Percentiles rank a stretch among this genome's conserved stretches.
Evolutionary conservation across 1,140 invertebrate genomes (phyloP).

Genomic region (Chymomyza costata): DNA sequence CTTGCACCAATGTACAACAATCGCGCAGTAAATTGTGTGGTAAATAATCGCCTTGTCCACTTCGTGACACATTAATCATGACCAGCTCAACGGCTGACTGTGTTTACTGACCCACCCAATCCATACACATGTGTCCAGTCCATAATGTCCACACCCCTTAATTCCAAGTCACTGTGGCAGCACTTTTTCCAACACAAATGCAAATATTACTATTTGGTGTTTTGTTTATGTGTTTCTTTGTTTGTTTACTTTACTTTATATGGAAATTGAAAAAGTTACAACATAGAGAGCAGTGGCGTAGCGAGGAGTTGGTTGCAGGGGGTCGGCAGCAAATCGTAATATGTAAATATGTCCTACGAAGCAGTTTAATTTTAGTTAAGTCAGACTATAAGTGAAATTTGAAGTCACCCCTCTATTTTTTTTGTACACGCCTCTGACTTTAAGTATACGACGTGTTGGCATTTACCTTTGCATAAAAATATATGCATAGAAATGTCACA

Average conservation of each 20-base stretch:
- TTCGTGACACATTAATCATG: conserved; percentile 71
- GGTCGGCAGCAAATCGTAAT: no score
- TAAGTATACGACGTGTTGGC: conserved; percentile 38
- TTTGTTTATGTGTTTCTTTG: conserved; percentile 46
- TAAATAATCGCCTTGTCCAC: conserved; percentile 40
- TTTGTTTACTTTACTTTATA: conserved; percentile 55
- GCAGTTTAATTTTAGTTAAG: no score
- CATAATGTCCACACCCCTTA: background rate
- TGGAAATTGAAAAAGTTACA: conserved; percentile 66
- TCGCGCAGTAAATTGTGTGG: no score
- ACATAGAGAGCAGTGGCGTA: no score
- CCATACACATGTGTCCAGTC: background rate
- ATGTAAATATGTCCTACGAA: no score
- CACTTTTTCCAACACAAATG: conserved; percentile 48
- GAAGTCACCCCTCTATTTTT: no score
- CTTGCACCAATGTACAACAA: no score
- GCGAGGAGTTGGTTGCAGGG: no score
- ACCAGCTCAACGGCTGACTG: conserved; percentile 68
- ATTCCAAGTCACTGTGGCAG: no score
- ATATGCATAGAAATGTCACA: no score
- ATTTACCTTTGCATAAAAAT: conserved; percentile 56
- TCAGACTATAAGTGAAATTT: no score
- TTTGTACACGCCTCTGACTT: no score
- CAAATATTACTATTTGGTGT: conserved; percentile 56
- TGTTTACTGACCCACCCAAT: conserved; percentile 25